Conservation (phyloP, 2,888 invertebrate species). For the Diarsia brunnea region DNA sequence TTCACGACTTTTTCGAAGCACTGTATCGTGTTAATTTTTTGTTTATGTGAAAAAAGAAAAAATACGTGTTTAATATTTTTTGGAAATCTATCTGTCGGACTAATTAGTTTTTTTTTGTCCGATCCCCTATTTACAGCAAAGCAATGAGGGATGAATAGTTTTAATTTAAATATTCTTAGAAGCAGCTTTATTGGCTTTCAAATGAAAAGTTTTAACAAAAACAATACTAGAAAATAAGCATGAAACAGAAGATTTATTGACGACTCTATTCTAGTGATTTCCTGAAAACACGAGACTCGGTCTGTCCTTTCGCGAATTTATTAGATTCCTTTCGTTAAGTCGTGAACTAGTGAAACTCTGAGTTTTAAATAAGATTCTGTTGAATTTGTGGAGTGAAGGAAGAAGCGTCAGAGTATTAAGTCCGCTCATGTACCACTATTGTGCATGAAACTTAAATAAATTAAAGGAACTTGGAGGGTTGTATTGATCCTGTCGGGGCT, state of each 20-base stretch:
- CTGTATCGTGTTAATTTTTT: too few species aligned
- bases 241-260: neutral
- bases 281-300: neutral
- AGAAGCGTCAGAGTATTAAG: too few species aligned
- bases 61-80: too few species aligned
- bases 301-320: conserved; percentile 3
- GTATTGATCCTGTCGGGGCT: too few species aligned
- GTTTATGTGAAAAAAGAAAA: too few species aligned
- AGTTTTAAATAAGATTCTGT: neutral
- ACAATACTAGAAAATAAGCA: neutral
- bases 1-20: too few species aligned
- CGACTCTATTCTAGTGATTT: neutral
- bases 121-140: neutral
- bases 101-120: too few species aligned
- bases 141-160: neutral
- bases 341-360: neutral
- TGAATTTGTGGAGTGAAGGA: neutral
- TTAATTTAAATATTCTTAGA: neutral
- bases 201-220: too few species aligned
- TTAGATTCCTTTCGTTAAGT: neutral
- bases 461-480: too few species aligned
- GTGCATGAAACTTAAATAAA: too few species aligned
- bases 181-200: neutral
- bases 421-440: too few species aligned
- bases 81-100: too few species aligned